Base-by-base conservation (phyloP, 2,113 vertebrate genomes). In the Muntiacus reevesi region DNA sequence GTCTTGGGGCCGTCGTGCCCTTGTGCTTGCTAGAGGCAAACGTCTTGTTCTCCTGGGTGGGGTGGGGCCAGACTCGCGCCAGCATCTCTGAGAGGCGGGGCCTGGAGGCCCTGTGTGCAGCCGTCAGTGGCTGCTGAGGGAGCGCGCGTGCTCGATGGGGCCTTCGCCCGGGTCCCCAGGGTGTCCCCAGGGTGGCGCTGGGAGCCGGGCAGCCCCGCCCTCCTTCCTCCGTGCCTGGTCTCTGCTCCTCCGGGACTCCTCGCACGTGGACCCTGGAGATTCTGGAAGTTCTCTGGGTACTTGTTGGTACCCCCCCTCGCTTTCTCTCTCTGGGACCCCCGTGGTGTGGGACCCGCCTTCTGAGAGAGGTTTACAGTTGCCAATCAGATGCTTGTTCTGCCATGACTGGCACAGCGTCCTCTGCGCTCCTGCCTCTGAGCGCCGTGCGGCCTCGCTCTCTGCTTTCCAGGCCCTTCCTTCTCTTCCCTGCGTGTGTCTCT, bases 81-180 rank as follows among this genome's bases (percentile, higher is more conserved):
- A 1, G 60, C 28, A 0, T 36, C 90, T 7, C 1, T 28, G n/a
- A 50, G 83, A 23, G 52, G 36, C 2, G 10, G 43, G 6, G 2
- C 6, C 52, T 71, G 0, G 17, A 30, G 60, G 78, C 40, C 17
- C 14, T 1, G 40, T 7, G 0, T 12, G 4, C 87, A 6, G 40
- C 1, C 0, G 0, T 5, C 17, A 2, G 62, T 12, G 45, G 43
- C 87, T 25, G 50, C 14, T 2, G 40, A 25, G 40, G 14, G 55
- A 3, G 59, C 0, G 0, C 21, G 1, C 1, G 14, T 5, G 12
- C 45, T 0, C 0, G 0, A 2, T 1, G 25, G 5, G 12, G 47
- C 6, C 16, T 16, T 5, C 17, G 50, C 40, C 13, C 36, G 0
- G 0, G 11, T 1, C 45, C 4, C 55, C 12, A 2, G 2, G 67